A percentile compares a stretch with the other conserved stretches of the same genome.
phyloP scores from a whole-genome alignment of 2,888 invertebrate species.

The Cantharis rufa region DNA sequence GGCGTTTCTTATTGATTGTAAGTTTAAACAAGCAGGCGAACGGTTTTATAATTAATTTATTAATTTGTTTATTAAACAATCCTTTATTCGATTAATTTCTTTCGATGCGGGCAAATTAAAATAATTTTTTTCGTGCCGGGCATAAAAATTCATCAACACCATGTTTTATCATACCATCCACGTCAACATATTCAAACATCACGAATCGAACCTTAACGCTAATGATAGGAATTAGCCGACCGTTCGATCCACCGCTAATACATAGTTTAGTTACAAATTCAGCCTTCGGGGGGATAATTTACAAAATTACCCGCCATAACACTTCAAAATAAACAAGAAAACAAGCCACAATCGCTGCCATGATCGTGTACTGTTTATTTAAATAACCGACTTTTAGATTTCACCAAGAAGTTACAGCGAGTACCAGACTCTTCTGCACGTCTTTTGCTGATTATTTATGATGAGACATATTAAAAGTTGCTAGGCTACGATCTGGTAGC shows the following conservation, averaged over 20 bases:
- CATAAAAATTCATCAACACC: conserved; percentile 5
- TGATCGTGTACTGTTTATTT: conserved; percentile 57
- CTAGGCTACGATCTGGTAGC: conserved; percentile 37
- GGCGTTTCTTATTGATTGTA: conserved; percentile 18
- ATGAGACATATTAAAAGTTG: conserved; percentile 33
- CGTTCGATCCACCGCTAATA: conserved; percentile 67
- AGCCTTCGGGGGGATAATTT: conserved; percentile 65
- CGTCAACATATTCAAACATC: conserved; percentile 59
- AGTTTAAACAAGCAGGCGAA: conserved; percentile 10
- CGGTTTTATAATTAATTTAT: conserved; percentile 19
- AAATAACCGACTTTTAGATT: conserved; percentile 47
- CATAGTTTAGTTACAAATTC: conserved; percentile 69
- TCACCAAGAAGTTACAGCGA: conserved; percentile 35
- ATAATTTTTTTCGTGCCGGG: not conserved
- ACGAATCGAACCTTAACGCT: conserved; percentile 58
- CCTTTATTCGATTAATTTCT: not conserved
- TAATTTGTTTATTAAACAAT: not conserved
- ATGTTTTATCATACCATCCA: conserved; percentile 41
- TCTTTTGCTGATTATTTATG: conserved; percentile 31
- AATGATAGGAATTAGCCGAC: conserved; percentile 61
- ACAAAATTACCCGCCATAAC: conserved; percentile 58
- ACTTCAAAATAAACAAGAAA: conserved; percentile 59
- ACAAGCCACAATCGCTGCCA: conserved; percentile 52
- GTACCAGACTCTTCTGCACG: conserved; percentile 12
- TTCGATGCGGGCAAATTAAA: not conserved